These are phyloP conservation scores for Pseudotriccus pelzelni DNA, from an alignment of 2,797 vertebrate species.

Conservation along the genomic window DNA sequence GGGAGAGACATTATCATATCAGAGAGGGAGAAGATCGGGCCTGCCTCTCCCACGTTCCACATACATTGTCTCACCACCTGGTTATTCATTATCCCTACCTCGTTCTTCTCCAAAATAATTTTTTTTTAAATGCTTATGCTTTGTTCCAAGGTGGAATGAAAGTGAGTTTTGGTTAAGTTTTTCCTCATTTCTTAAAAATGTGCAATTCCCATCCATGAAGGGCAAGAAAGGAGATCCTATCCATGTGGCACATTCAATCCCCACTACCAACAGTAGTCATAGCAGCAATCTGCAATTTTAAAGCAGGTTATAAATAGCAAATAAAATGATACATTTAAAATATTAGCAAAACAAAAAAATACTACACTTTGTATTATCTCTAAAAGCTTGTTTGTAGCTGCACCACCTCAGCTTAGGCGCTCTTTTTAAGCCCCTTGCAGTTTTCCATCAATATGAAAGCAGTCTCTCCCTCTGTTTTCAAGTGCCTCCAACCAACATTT, in stretches of 20 bases:
- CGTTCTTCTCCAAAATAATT: background rate
- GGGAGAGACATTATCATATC: background rate
- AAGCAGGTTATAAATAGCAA: background rate
- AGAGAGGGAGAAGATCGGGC: background rate
- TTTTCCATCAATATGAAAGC: background rate
- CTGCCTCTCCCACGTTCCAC: fast-evolving
- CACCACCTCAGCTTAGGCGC: background rate
- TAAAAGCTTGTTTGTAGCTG: background rate
- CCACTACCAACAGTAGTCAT: background rate
- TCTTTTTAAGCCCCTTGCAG: background rate
- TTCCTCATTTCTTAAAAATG: background rate
- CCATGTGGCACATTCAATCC: fast-evolving
- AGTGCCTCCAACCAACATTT: background rate
- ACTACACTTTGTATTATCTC: background rate
- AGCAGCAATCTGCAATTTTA: background rate
- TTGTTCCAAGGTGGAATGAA: background rate
- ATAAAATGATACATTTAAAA: background rate
- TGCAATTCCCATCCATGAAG: background rate
- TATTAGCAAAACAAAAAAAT: background rate
- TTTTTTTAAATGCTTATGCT: background rate
- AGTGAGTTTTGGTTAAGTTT: background rate
- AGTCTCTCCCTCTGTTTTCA: background rate
- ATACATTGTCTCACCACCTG: background rate
- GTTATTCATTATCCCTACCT: background rate
- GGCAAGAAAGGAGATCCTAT: background rate